A percentile compares a stretch with the other conserved stretches of the same genome.
Conservation (phyloP, 53 echinoderm and acorn worm species). For the Echinarachnius parma region DNA sequence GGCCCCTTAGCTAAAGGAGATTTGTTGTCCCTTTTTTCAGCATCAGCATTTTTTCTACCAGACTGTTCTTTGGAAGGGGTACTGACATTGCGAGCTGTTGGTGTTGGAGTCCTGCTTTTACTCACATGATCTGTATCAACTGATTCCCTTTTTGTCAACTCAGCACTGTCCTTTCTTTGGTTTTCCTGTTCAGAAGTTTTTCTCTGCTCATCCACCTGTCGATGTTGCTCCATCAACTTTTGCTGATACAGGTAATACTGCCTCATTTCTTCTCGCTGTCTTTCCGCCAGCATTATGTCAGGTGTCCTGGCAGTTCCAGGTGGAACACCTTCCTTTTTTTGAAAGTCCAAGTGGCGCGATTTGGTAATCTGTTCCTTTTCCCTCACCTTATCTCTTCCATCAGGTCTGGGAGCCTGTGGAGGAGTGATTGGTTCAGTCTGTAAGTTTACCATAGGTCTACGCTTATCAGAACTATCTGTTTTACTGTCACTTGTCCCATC, state of each 20-base stretch:
- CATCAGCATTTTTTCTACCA: conserved; percentile 17
- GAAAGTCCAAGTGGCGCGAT: conserved; percentile 69
- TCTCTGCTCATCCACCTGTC: conserved; percentile 59
- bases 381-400: conserved; percentile 45
- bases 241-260: conserved; percentile 69
- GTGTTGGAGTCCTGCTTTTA: conserved; percentile 14
- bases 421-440: conserved; percentile 73
- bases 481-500: conserved; percentile 48
- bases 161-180: conserved; percentile 40
- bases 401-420: conserved; percentile 31
- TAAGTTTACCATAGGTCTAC: conserved; percentile 43
- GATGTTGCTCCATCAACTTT: conserved; percentile 69
- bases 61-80: conserved; percentile 39
- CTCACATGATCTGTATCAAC: conserved; percentile 22
- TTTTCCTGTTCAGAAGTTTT: conserved; percentile 53
- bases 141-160: conserved; percentile 47
- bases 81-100: conserved; percentile 29
- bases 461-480: conserved; percentile 36
- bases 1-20: conserved; percentile 37
- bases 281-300: conserved; percentile 38
- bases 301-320: conserved; percentile 9
- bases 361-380: conserved; percentile 44
- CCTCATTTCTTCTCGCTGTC: conserved; percentile 73
- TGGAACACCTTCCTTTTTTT: conserved; percentile 41
- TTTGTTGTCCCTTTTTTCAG: conserved; percentile 10